Percentiles rank a stretch among this genome's conserved stretches.
Conservation (phyloP, 2,113 vertebrate genomes). For the Falco punctatus region DNA sequence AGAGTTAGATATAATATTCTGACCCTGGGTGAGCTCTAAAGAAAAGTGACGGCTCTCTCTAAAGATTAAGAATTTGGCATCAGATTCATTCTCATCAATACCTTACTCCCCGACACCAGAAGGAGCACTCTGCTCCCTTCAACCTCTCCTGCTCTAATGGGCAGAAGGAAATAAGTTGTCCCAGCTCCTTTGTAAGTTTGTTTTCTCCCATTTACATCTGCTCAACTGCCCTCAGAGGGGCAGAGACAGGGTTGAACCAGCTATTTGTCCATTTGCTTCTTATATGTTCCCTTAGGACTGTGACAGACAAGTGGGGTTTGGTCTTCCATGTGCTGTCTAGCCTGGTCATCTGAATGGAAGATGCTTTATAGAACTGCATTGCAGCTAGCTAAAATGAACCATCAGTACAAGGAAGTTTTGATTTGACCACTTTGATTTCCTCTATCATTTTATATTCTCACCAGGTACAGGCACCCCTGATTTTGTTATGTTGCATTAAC, state of each 20-base stretch:
- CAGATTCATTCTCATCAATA: not conserved
- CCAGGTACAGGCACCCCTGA: not conserved
- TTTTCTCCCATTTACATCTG: not conserved
- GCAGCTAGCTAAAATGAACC: not conserved
- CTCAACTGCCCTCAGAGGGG: not conserved
- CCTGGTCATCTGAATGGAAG: not conserved
- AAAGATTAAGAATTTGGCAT: not conserved
- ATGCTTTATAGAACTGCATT: not conserved
- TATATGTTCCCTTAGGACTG: not conserved
- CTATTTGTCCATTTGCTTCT: not conserved
- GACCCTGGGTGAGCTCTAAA: not conserved
- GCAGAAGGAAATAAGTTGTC: not conserved
- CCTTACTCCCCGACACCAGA: not conserved
- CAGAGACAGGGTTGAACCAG: not conserved
- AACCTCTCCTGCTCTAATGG: not conserved
- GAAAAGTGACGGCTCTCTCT: not conserved
- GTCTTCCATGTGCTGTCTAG: not conserved
- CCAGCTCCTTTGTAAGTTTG: not conserved
- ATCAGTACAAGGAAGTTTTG: not conserved
- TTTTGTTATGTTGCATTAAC: not conserved
- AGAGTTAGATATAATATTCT: conserved; percentile 1
- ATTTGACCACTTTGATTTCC: not conserved
- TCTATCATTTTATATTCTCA: not conserved
- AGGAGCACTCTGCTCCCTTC: not conserved
- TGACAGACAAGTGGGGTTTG: not conserved